These are phyloP conservation scores for Probaryconus sp. DNA, from an alignment of 1,140 invertebrate species.

Conservation along the genomic window DNA sequence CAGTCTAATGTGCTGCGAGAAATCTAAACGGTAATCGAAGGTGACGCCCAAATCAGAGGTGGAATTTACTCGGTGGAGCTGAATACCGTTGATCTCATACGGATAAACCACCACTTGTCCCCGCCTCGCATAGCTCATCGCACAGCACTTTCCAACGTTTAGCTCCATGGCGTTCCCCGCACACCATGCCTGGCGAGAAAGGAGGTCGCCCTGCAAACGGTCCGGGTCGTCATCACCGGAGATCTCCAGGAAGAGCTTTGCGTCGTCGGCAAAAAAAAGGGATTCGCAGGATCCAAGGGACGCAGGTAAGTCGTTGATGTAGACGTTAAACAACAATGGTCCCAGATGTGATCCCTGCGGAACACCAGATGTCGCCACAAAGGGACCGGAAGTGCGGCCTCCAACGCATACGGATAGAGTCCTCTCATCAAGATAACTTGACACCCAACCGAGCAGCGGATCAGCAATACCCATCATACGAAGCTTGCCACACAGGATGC, in stretches of 20 bases:
- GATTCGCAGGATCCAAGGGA: no score
- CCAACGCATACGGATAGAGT: slow-evolving; percentile 30
- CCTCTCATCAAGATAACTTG: slow-evolving; percentile 42
- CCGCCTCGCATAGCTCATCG: not conserved
- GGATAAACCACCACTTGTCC: not conserved
- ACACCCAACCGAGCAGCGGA: slow-evolving; percentile 41
- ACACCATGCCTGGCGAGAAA: not conserved
- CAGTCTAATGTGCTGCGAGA: no score
- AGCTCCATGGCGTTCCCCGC: not conserved
- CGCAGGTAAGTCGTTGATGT: slow-evolving; percentile 51
- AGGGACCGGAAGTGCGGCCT: slow-evolving; percentile 46
- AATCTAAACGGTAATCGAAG: no score
- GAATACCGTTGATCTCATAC: not conserved
- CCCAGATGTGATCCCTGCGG: slow-evolving; percentile 67
- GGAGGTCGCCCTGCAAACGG: not conserved
- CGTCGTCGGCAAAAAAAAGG: no score
- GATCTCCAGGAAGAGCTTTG: no score
- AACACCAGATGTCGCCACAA: slow-evolving; percentile 58
- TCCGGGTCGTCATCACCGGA: not conserved
- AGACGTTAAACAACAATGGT: slow-evolving; percentile 64
- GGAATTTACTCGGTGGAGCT: not conserved
- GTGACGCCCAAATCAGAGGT: not conserved
- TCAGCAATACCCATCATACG: slow-evolving; percentile 28
- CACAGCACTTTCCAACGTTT: not conserved
- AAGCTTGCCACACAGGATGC: not conserved